Evolutionary conservation across 2,797 vertebrate genomes (phyloP).

Genomic region (Alcedo quadribrachys): DNA sequence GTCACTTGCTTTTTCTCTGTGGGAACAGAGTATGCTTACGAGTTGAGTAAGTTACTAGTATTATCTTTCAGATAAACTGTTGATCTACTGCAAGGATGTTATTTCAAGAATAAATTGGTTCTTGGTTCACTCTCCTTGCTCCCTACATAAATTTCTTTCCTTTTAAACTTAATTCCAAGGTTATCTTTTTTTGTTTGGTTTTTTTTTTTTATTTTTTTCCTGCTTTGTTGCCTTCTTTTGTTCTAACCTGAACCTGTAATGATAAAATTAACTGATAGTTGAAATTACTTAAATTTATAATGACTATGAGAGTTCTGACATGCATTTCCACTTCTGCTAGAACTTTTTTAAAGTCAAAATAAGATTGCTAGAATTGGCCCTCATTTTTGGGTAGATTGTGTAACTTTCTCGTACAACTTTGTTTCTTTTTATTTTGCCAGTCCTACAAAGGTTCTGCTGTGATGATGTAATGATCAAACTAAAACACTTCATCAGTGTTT

Average conservation of each 20-base stretch:
- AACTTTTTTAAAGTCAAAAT: not conserved
- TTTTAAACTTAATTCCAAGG: not conserved
- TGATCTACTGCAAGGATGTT: not conserved
- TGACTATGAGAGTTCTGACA: not conserved
- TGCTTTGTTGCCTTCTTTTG: not conserved
- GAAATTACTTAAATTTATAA: not conserved
- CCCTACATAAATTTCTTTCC: not conserved
- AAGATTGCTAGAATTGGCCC: not conserved
- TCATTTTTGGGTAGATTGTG: not conserved
- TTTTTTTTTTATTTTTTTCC: not conserved
- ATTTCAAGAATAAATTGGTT: not conserved
- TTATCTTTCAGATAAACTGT: not conserved
- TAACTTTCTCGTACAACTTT: not conserved
- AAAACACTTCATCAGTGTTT: not conserved
- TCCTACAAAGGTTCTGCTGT: not conserved
- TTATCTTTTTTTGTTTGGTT: too few species aligned
- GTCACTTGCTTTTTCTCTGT: not conserved
- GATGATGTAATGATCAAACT: not conserved
- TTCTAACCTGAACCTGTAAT: not conserved
- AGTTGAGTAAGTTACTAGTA: not conserved
- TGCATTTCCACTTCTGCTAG: not conserved
- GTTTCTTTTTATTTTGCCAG: not conserved
- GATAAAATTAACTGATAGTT: not conserved
- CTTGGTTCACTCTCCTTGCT: not conserved
- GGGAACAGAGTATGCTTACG: not conserved